Base-by-base conservation (phyloP, 1,140 invertebrate species). In the Dermatophagoides farinae region DNA sequence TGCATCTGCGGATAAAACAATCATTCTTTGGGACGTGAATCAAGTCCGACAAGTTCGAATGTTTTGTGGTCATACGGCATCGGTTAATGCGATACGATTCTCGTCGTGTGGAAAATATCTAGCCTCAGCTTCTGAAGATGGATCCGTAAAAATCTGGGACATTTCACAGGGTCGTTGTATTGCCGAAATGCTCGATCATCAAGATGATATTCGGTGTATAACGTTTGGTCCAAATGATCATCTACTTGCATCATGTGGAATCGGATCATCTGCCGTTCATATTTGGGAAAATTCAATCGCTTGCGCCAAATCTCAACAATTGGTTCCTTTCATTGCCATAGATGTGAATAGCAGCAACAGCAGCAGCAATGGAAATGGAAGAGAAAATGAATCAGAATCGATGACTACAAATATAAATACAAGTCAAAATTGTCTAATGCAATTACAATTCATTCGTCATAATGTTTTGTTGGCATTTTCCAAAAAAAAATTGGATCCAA, bases 1-100 rank as follows among this genome's bases (percentile, higher is more conserved):
- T 0, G 84, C 83, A 16, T 84, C 84, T 20, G 74, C 78, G 12
- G 85, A 88, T 72, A 80, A 81, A 66, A 81, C 80, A 25, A 78
- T 88, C 57, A 76, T 84, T 37, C 70, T 88, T 61, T 88, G 85
- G 85, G 76, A 74, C 52, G 74, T 81, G 54, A 72, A 77, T 57
- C 78, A 81, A 66, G 79, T 76, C 1, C 76, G 74, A 66, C 68
- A 80, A 60, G 72, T 70, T 18, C 53, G 71, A 20, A 54, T 67
- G 8, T 78, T 81, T 53, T 71, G 76, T 47, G 81, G 79, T 16
- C 77, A 80, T 64, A 71, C 77, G 64, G 79, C 78, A 9, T 73
- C 74, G 1, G 74, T 85, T 57, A 76, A 77, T 64, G 70, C 75
- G 55, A 64, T 85, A 43, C 76, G 77, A 1, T 85, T 85, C 71